phyloP scores from a whole-genome alignment of 2,797 vertebrate species.

The Threskiornis aethiopicus region DNA sequence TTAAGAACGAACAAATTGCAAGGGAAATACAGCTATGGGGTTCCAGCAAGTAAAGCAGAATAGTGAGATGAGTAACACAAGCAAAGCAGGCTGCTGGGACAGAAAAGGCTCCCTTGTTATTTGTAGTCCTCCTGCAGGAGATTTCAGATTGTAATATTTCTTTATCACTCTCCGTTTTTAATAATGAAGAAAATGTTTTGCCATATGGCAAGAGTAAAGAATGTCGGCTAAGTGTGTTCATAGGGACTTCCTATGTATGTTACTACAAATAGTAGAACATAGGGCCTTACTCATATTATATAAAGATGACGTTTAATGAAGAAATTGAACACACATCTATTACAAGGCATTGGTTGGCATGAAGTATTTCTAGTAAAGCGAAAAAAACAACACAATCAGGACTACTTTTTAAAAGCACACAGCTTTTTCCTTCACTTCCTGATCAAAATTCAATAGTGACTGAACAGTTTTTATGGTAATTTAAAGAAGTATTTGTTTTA shows the following conservation, averaged over 20 bases:
- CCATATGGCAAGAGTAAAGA: neutral
- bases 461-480: neutral
- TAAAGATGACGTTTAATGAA: neutral
- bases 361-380: neutral
- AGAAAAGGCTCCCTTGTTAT: neutral
- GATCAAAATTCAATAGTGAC: neutral
- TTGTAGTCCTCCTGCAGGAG: neutral
- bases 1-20: neutral
- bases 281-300: neutral
- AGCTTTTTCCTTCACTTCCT: neutral
- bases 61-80: neutral
- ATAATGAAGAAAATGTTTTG: neutral
- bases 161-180: neutral
- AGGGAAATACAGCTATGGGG: neutral
- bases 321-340: neutral
- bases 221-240: neutral
- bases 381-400: neutral
- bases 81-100: neutral
- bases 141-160: neutral
- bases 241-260: neutral
- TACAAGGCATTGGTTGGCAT: neutral
- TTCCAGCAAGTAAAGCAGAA: neutral
- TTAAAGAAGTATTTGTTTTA: neutral
- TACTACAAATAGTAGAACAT: neutral
- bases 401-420: neutral